Evolutionary conservation across 1,140 invertebrate genomes (phyloP).

Genomic region (Capitella teleta): DNA sequence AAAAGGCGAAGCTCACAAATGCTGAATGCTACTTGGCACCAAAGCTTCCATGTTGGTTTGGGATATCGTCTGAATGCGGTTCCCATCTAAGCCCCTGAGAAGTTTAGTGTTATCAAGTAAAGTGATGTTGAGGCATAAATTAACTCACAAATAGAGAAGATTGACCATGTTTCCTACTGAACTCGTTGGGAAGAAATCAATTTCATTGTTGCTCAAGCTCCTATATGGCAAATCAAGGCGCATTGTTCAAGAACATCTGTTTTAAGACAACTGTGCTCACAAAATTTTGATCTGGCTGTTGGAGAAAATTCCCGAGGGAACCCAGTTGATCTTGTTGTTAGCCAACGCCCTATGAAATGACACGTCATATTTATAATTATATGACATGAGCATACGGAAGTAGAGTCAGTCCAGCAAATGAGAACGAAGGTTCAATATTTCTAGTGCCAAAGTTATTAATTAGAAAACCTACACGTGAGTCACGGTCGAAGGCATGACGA

Average conservation of each 20-base stretch:
- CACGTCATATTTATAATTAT: too few species aligned
- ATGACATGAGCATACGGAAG: too few species aligned
- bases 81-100: conserved; percentile 3
- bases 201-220: conserved; percentile 2
- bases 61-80: not conserved
- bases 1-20: not conserved
- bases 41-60: not conserved
- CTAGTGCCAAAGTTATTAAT: too few species aligned
- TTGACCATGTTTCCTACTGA: not conserved
- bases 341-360: conserved; percentile 1
- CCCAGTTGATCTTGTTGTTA: conserved; percentile 4
- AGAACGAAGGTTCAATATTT: too few species aligned
- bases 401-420: too few species aligned
- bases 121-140: too few species aligned
- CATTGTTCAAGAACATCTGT: not conserved
- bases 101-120: too few species aligned
- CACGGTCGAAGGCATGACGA: too few species aligned
- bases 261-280: not conserved
- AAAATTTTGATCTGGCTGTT: not conserved
- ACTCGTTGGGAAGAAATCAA: not conserved
- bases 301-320: conserved; percentile 1
- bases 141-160: conserved; percentile 3
- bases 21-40: not conserved
- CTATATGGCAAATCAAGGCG: not conserved
- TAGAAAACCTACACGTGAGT: too few species aligned